These are phyloP conservation scores for Euspilapteryx auroguttella DNA, from an alignment of 2,888 invertebrate genomes.

Conservation along the genomic window DNA sequence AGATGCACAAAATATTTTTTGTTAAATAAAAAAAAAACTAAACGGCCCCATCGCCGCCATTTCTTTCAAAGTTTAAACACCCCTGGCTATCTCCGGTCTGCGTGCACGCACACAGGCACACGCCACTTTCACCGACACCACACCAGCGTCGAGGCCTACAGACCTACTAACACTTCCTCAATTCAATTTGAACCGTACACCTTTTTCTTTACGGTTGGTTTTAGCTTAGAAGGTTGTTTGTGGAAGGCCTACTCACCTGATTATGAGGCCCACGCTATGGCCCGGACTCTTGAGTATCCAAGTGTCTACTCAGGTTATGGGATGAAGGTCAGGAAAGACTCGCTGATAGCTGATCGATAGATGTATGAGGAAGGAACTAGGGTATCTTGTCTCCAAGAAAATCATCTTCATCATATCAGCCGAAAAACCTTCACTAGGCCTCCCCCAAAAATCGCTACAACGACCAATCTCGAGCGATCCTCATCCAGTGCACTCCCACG, in stretches of 20 bases:
- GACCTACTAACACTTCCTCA: constrained; percentile 51
- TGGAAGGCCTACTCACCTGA: constrained; percentile 18
- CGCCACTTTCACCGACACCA: constrained; percentile 18
- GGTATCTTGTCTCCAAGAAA: no score
- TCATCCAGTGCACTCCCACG: no score
- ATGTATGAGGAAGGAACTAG: no score
- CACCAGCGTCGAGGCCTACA: constrained; percentile 42
- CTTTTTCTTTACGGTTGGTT: constrained; percentile 15
- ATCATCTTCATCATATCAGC: no score
- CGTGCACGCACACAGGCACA: constrained; percentile 36
- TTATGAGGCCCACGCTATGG: constrained; percentile 30
- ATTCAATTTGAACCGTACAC: constrained; percentile 16
- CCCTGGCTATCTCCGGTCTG: constrained; percentile 50
- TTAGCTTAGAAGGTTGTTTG: constrained; percentile 11
- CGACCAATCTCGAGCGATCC: no score
- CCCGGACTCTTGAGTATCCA: not conserved
- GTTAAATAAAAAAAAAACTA: constrained; percentile 4
- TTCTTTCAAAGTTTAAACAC: constrained; percentile 24
- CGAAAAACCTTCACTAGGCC: no score
- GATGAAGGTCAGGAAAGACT: not conserved
- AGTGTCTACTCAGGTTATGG: not conserved
- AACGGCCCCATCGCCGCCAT: constrained; percentile 53
- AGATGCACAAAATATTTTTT: no score
- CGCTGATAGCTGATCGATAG: no score
- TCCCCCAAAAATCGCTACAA: no score